Evolutionary conservation across 2,113 vertebrate species (phyloP).

Genomic region (Tachycineta bicolor): DNA sequence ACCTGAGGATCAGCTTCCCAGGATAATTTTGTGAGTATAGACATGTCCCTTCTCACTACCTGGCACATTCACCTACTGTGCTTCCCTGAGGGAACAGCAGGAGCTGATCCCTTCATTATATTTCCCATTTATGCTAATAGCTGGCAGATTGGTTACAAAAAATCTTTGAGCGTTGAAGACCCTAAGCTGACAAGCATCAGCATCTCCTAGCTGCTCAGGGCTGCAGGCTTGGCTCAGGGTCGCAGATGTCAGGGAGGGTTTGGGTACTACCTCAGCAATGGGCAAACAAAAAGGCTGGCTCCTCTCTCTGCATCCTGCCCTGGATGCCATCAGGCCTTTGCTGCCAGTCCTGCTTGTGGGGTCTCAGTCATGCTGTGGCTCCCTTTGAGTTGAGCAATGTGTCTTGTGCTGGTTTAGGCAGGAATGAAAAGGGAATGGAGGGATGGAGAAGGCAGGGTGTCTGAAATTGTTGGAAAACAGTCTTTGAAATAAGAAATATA

Average conservation of each 20-base stretch:
- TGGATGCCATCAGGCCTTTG: neutral
- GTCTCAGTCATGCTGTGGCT: neutral
- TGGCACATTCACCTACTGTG: neutral
- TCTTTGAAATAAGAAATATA: neutral
- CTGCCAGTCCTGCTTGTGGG: neutral
- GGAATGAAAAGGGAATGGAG: neutral
- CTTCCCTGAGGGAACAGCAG: neutral
- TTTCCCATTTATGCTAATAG: neutral
- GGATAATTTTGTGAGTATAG: neutral
- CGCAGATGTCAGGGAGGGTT: neutral
- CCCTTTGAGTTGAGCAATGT: rapidly evolving
- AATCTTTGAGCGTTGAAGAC: neutral
- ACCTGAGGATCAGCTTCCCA: neutral
- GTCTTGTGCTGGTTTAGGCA: neutral
- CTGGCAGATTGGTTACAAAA: neutral
- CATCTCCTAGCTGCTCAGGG: neutral
- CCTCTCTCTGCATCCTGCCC: neutral
- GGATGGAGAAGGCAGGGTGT: rapidly evolving
- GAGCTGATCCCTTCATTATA: neutral
- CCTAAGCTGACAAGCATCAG: neutral
- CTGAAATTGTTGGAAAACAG: neutral
- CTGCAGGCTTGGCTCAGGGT: neutral
- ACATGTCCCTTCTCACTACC: neutral
- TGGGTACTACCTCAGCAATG: neutral
- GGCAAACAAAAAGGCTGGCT: neutral